These are phyloP conservation scores for Patella caerulea DNA, from an alignment of 2,888 invertebrate genomes.

Conservation along the genomic window DNA sequence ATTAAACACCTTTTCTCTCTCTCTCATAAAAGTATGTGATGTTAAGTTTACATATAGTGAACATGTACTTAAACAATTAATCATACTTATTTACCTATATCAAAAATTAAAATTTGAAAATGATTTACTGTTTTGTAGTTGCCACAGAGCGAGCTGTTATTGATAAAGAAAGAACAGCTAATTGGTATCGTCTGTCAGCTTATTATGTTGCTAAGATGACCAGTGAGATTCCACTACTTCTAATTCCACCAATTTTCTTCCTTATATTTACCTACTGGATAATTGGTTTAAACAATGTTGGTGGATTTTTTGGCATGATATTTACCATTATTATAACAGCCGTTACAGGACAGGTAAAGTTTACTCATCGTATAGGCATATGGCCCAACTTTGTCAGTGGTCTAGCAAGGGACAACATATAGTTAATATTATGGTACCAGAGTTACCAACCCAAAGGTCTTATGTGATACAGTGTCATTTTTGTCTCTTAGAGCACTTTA, in stretches of 20 bases:
- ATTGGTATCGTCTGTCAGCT: conserved; percentile 84
- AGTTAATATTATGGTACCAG: too few species aligned
- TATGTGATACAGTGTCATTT: too few species aligned
- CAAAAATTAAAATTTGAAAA: background rate
- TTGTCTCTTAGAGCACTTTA: too few species aligned
- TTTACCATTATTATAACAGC: conserved; percentile 81
- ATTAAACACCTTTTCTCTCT: too few species aligned
- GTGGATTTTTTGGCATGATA: conserved; percentile 79
- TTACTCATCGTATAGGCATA: background rate
- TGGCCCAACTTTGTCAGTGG: too few species aligned
- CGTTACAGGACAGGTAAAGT: conserved; percentile 79
- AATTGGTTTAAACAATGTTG: conserved; percentile 79
- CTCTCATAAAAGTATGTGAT: too few species aligned
- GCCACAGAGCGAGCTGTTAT: conserved; percentile 86
- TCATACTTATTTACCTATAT: too few species aligned
- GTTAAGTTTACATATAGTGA: too few species aligned
- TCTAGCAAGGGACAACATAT: too few species aligned
- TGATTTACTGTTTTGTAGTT: conserved; percentile 74
- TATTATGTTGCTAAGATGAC: conserved; percentile 88
- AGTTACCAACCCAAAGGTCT: too few species aligned
- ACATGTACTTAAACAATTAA: too few species aligned
- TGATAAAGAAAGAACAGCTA: conserved; percentile 84
- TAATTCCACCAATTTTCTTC: conserved; percentile 83
- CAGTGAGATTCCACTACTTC: conserved; percentile 83
- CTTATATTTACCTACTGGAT: conserved; percentile 84